A percentile compares a stretch with the other conserved stretches of the same genome.
phyloP scores from a whole-genome alignment of 2,113 vertebrate species.

The Melanostigma gelatinosum region DNA sequence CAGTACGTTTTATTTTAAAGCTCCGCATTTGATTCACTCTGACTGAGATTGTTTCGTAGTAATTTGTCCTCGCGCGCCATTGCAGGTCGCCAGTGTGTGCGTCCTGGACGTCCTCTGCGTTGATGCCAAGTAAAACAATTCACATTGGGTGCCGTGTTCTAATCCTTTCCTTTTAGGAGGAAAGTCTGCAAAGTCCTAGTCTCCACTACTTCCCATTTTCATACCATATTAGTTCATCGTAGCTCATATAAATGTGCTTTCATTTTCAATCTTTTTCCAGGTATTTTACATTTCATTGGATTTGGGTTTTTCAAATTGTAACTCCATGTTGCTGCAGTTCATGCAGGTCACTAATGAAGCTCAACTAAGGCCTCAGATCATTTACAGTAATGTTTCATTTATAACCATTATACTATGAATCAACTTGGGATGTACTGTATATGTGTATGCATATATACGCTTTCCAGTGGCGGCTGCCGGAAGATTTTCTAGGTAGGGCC shows the following conservation, averaged over 20 bases:
- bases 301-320: neutral
- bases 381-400: neutral
- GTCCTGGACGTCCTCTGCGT: neutral
- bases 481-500: too few species aligned
- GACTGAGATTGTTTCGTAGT: neutral
- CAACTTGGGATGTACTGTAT: neutral
- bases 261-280: neutral
- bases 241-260: neutral
- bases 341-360: neutral
- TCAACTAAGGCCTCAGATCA: neutral
- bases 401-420: neutral
- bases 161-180: neutral
- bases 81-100: neutral
- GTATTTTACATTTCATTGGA: neutral
- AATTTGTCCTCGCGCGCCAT: neutral
- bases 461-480: too few species aligned
- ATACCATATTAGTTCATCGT: neutral
- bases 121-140: neutral
- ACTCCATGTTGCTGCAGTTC: neutral
- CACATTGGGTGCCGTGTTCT: neutral
- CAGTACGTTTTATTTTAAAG: conserved; percentile 1
- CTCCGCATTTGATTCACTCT: neutral
- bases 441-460: too few species aligned
- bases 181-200: neutral
- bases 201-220: neutral